Evolutionary conservation across 2,113 vertebrate genomes (phyloP), one percentile per base, ranked within the genome.

Genomic region (Suricata suricatta): DNA sequence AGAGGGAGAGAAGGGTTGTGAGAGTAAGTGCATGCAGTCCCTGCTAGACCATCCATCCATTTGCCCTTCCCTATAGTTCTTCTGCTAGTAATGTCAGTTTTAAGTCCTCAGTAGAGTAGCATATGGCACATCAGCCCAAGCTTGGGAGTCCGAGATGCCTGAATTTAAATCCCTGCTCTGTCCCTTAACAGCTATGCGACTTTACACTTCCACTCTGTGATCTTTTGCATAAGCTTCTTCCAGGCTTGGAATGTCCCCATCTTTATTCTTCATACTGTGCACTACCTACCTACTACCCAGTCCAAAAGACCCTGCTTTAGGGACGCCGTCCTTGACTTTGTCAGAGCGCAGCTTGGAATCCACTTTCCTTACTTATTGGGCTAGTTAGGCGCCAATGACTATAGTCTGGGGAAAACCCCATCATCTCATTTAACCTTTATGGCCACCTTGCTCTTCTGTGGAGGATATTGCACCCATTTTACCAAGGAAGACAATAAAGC

Each of bases 21-120:
- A 64, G 4, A 13, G 60, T 29, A 69, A 9, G 38, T 44, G 5
- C 0, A 0, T 12, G 19, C 6, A 7, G 5, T 4, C 9, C 31
- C 29, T 31, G n/a, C 25, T 9, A 27, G 16, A 1, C 9, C n/a
- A 23, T 11, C 60, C 27, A 19, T 12, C 35, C 54, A 10, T 31
- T 5, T 68, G 23, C 50, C 52, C 38, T 31, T 72, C 47, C n/a
- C 31, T 44, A 54, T 9, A 13, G 47, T 6, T 60, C 33, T 15
- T 3, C 63, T 52, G 79, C 29, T 86, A 84, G 52, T 17, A 2
- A 52, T 31, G 4, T 31, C 23, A 11, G 3, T 21, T 44, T 35
- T 17, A 16, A 15, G 41, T 90, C 47, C 66, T 93, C 35, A 27
- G 1, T 2, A 66, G 66, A 60, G 38, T 1, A 47, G 12, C 33